These are phyloP conservation scores for Parauchenoglanis punctatus DNA, from an alignment of 2,797 vertebrate genomes.

Conservation along the genomic window DNA sequence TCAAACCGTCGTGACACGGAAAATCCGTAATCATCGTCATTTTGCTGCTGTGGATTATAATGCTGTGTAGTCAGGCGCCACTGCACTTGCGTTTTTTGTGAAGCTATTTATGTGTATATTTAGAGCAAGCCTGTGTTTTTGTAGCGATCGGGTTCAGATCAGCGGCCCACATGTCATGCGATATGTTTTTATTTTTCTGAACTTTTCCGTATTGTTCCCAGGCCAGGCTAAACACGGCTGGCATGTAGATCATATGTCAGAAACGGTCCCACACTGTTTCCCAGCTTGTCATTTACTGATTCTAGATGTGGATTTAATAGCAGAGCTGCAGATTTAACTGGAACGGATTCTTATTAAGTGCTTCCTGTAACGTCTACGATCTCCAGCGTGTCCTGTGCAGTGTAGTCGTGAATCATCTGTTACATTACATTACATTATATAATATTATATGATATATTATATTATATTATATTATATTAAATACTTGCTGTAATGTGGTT, in stretches of 20 bases:
- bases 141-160: conserved; percentile 3
- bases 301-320: neutral
- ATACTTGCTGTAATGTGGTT: neutral
- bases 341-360: too few relatives aligned
- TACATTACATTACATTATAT: neutral
- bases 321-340: neutral
- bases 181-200: conserved; percentile 12
- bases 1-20: neutral
- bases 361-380: neutral
- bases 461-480: neutral
- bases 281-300: neutral
- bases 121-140: conserved; percentile 10
- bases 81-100: too few relatives aligned
- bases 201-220: conserved; percentile 9
- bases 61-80: neutral
- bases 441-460: neutral
- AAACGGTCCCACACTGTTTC: neutral
- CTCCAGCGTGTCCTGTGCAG: neutral
- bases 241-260: neutral
- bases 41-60: neutral
- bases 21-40: neutral
- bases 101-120: neutral
- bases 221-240: neutral
- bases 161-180: neutral
- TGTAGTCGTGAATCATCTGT: neutral